Conservation (phyloP, 2,797 vertebrate species). For the Morelia viridis region DNA sequence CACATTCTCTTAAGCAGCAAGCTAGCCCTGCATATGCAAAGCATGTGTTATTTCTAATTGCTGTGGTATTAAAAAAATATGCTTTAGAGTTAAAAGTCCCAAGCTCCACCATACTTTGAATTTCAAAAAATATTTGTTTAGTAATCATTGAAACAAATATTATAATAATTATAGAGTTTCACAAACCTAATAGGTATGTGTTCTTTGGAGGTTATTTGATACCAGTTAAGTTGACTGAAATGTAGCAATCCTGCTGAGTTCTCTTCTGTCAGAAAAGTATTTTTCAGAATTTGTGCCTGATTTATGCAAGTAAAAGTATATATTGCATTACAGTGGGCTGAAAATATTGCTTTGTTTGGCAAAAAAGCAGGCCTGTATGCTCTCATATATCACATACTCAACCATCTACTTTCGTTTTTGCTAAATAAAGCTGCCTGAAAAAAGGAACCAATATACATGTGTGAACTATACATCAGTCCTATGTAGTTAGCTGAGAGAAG, state of each 20-base stretch:
- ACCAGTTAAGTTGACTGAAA: neutral
- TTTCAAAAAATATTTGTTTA: neutral
- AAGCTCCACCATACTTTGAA: neutral
- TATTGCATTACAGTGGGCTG: neutral
- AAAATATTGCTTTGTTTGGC: neutral
- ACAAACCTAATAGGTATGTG: neutral
- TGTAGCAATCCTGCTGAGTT: neutral
- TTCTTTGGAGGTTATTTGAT: neutral
- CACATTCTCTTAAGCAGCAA: neutral
- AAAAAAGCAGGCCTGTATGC: neutral
- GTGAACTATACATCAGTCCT: neutral
- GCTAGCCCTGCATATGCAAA: neutral
- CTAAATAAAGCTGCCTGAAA: slow-evolving; percentile 30
- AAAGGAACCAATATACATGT: slow-evolving; percentile 34
- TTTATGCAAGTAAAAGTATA: neutral
- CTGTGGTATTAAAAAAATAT: neutral
- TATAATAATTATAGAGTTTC: neutral
- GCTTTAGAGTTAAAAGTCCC: neutral
- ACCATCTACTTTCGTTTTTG: neutral
- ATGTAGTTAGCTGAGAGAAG: neutral
- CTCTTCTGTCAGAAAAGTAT: neutral
- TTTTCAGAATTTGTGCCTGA: neutral
- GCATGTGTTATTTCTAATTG: neutral
- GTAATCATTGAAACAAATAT: neutral
- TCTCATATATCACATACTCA: neutral